Evolutionary conservation across 2,797 vertebrate species (phyloP), one percentile per base, ranked within the genome.

Genomic region (Manis pentadactyla): DNA sequence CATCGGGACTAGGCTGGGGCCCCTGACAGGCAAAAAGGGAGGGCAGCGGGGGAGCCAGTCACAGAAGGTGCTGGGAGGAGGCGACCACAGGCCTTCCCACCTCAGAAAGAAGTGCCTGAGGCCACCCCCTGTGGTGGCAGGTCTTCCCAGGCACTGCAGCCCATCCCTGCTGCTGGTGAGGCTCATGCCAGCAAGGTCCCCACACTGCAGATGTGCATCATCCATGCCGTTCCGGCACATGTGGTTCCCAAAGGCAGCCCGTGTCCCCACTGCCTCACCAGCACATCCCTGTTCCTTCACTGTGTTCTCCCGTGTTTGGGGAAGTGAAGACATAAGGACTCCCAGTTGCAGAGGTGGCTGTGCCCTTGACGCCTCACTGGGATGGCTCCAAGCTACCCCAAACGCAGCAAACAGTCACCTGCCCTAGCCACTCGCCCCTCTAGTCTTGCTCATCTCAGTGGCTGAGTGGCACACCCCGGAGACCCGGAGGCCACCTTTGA

Each of bases 131-230:
- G 12, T 57, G 12, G 75, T 0, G 13, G 79, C 63, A 55, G 63
- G 55, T 61, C 39, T 34, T 86, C 84, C 57, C 34, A 11, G 25
- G 63, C 51, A n/a, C 42, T 7, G 11, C 1, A 37, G n/a, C 12
- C n/a, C 37, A 86, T 7, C 29, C 42, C 31, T 82, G 46, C 25
- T 49, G 46, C 51, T 23, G n/a, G 83, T 4, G 37, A 49, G 82
- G 55, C 83, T 57, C n/a, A 18, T 0, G 1, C 23, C 49, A 31
- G 31, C 63, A 74, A 69, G 59, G 31, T 19, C 7, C 51, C 46
- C 39, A 13, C 10, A 13, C 4, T 0, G 13, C 49, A 49, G 57
- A 63, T 11, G 15, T 13, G 8, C 6, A 0, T 7, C 6, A 0
- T 5, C 5, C 59, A 55, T 6, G 0, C 34, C 27, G 12, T 12